Evolutionary conservation across 2,113 vertebrate species (phyloP).

Genomic region (Rattus norvegicus): DNA sequence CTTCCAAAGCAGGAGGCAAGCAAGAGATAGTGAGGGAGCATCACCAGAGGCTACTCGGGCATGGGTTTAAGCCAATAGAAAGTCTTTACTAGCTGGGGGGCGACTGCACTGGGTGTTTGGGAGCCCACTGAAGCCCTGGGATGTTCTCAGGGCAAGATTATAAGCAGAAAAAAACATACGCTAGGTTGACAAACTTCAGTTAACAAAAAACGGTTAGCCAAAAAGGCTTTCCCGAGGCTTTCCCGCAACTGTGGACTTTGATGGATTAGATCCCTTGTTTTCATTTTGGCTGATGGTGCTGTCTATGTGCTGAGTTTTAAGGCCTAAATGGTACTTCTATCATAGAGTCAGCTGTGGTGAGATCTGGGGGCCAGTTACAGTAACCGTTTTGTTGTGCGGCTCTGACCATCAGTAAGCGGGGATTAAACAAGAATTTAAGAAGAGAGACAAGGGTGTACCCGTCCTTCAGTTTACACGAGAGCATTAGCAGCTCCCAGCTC

Average conservation of each 20-base stretch:
- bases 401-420: slow-evolving; percentile 32
- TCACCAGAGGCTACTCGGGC: background rate
- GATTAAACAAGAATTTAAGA: slow-evolving; percentile 35
- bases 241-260: background rate
- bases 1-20: slow-evolving; percentile 6
- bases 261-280: background rate
- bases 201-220: background rate
- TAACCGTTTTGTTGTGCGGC: background rate
- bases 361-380: background rate
- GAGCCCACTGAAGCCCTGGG: background rate
- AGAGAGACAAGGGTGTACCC: background rate
- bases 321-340: background rate
- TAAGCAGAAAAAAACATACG: background rate
- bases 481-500: background rate
- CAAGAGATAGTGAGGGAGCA: background rate
- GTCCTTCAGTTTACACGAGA: slow-evolving; percentile 9
- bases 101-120: background rate
- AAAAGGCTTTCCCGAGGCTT: background rate
- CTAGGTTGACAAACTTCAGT: background rate
- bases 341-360: background rate
- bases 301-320: background rate
- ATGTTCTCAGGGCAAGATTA: background rate
- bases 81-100: background rate
- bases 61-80: background rate
- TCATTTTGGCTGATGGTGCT: background rate